Evolutionary conservation across 2,113 vertebrate genomes (phyloP).

Genomic region (Scatophagus argus): DNA sequence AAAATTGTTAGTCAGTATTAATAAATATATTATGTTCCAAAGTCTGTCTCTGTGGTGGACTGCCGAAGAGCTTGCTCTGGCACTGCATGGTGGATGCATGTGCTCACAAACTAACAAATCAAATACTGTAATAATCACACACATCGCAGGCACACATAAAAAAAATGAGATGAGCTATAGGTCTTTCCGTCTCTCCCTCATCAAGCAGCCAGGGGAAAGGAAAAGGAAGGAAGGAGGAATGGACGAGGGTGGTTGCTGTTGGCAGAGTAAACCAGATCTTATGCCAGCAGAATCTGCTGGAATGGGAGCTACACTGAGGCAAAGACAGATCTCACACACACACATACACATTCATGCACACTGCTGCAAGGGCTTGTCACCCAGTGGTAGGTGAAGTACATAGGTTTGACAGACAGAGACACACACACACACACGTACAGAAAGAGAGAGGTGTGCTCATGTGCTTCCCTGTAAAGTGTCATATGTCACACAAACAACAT

Average conservation of each 20-base stretch:
- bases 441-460: conserved; percentile 27
- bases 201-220: conserved; percentile 35
- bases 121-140: conserved; percentile 42
- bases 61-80: conserved; percentile 28
- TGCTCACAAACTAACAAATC: conserved; percentile 24
- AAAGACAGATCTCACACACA: conserved; percentile 30
- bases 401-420: conserved; percentile 55
- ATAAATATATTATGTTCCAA: conserved; percentile 24
- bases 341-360: conserved; percentile 35
- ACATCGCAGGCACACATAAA: conserved; percentile 40
- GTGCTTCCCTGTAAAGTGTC: conserved; percentile 46
- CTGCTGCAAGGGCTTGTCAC: conserved; percentile 71
- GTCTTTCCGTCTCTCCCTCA: conserved; percentile 45
- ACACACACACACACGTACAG: conserved; percentile 35
- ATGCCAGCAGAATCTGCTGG: conserved; percentile 78
- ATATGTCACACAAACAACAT: conserved; percentile 54
- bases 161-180: conserved; percentile 48
- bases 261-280: conserved; percentile 62
- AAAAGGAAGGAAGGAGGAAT: conserved; percentile 40
- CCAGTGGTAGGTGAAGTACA: conserved; percentile 56
- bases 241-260: conserved; percentile 62
- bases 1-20: conserved; percentile 10
- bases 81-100: conserved; percentile 5
- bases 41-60: not conserved
- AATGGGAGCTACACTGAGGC: conserved; percentile 68